Percentiles rank a stretch among this genome's conserved stretches.
These are phyloP conservation scores for Sebastes steindachneri DNA, from an alignment of 2,797 vertebrate genomes.

Conservation along the genomic window DNA sequence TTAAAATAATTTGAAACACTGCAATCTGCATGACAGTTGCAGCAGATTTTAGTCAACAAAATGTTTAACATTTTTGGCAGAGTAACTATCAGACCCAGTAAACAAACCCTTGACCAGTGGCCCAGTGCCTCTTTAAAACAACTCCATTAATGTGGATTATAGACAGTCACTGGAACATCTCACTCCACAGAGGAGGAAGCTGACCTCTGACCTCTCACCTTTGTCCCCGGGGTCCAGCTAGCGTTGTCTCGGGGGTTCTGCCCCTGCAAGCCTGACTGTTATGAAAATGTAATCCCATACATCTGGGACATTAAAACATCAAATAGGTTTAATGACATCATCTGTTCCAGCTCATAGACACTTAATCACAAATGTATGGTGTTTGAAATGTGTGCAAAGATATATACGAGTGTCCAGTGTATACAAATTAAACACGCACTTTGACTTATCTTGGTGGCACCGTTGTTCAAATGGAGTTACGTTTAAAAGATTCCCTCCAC, in stretches of 20 bases:
- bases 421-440: neutral
- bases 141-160: conserved; percentile 5
- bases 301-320: conserved; percentile 14
- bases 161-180: conserved; percentile 53
- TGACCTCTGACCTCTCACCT: conserved; percentile 51
- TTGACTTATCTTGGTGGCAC: neutral
- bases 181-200: conserved; percentile 34
- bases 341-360: neutral
- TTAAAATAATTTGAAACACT: conserved; percentile 2
- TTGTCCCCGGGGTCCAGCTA: conserved; percentile 7
- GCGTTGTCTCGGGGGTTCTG: conserved; percentile 2
- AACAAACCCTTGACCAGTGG: neutral
- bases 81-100: neutral
- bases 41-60: neutral
- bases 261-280: neutral
- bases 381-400: neutral
- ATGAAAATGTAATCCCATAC: conserved; percentile 19
- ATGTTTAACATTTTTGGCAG: neutral
- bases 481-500: neutral
- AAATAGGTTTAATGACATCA: neutral
- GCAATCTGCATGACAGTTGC: neutral
- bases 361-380: neutral
- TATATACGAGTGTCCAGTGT: neutral
- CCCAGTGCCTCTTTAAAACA: neutral
- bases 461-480: neutral